Evolutionary conservation across 2,113 vertebrate species (phyloP).

Genomic region (Pseudonaja textilis): DNA sequence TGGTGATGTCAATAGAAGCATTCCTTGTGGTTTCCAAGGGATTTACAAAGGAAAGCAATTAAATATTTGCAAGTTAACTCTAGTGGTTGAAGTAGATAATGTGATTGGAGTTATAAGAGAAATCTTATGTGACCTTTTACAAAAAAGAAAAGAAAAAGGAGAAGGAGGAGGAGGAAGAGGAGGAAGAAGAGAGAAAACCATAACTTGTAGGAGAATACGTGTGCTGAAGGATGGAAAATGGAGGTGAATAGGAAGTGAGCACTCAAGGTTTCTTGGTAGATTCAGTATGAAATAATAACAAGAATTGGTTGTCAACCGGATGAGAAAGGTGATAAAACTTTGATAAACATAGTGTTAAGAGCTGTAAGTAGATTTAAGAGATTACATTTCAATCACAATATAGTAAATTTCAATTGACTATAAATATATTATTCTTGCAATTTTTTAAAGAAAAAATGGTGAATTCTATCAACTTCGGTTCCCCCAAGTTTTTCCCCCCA

Average conservation of each 20-base stretch:
- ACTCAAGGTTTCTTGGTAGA: not conserved
- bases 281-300: not conserved
- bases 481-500: not conserved
- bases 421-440: not conserved
- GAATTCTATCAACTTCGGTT: not conserved
- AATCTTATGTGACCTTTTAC: not conserved
- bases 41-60: not conserved
- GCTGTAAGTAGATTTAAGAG: not conserved
- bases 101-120: not conserved
- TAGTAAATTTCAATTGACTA: not conserved
- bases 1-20: conserved; percentile 10
- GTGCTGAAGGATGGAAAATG: not conserved
- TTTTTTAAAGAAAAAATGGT: not conserved
- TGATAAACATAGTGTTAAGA: not conserved
- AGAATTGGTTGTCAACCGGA: not conserved
- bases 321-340: not conserved
- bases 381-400: not conserved
- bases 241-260: not conserved
- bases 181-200: not conserved
- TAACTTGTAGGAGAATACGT: not conserved
- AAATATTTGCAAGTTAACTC: not conserved
- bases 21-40: not conserved
- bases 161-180: not conserved
- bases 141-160: not conserved
- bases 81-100: not conserved